Evolutionary conservation across 2,113 vertebrate genomes (phyloP).

Genomic region (Gymnarchus niloticus): DNA sequence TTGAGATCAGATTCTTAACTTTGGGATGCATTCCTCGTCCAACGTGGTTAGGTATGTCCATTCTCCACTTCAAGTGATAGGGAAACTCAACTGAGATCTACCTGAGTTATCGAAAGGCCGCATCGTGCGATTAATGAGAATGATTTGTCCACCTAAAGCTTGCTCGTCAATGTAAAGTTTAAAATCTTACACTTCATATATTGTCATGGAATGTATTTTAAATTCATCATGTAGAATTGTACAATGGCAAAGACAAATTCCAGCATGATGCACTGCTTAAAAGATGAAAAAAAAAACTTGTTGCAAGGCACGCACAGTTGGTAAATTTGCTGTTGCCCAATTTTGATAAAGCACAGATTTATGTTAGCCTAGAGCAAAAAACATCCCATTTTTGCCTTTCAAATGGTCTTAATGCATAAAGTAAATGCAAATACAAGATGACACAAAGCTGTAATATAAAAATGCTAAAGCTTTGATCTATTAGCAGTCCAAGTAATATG

Average conservation of each 20-base stretch:
- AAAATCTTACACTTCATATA: neutral
- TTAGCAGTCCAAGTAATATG: neutral
- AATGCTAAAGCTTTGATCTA: neutral
- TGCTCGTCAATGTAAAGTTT: neutral
- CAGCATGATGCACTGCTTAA: neutral
- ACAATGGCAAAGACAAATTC: neutral
- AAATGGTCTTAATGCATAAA: neutral
- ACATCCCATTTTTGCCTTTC: neutral
- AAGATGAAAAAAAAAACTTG: neutral
- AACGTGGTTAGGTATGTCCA: too few species aligned
- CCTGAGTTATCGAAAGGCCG: too few species aligned
- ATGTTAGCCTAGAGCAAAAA: neutral
- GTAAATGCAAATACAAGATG: neutral
- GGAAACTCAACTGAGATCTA: too few species aligned
- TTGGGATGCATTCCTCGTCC: too few species aligned
- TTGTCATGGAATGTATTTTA: neutral
- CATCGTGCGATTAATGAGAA: too few species aligned
- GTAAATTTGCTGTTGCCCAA: neutral
- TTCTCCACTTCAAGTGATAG: neutral
- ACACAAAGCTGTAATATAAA: neutral
- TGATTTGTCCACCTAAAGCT: neutral
- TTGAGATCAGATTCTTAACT: too few species aligned
- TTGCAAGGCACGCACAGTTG: neutral
- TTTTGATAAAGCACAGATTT: neutral
- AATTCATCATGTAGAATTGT: neutral